Conservation (phyloP, 2,797 vertebrate genomes). For the Mus minutoides region DNA sequence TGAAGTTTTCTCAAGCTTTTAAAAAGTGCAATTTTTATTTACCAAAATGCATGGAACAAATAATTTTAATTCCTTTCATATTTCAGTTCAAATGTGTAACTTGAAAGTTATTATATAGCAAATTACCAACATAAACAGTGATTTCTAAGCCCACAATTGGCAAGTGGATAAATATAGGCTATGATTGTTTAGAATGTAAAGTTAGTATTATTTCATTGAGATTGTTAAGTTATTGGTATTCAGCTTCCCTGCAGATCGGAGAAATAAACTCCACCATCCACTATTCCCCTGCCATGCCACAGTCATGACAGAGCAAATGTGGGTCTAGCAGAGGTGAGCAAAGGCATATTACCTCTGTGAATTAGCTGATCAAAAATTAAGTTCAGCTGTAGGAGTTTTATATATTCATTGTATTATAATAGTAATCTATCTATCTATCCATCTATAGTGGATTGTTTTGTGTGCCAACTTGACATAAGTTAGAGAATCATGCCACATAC, state of each 20-base stretch:
- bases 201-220: conserved; percentile 67
- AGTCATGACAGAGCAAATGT: conserved; percentile 61
- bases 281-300: conserved; percentile 65
- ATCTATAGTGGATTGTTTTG: background rate
- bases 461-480: background rate
- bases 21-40: conserved; percentile 56
- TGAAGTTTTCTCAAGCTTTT: background rate
- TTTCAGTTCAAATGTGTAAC: conserved; percentile 70
- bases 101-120: conserved; percentile 82
- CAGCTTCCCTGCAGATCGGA: conserved; percentile 43
- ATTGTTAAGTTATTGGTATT: conserved; percentile 71
- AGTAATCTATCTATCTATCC: background rate
- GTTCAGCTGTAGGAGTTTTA: conserved; percentile 41
- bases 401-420: conserved; percentile 59
- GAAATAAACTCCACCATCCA: conserved; percentile 71
- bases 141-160: conserved; percentile 80
- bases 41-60: background rate
- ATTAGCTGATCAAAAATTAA: conserved; percentile 65
- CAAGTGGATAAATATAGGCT: conserved; percentile 77
- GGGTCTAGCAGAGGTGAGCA: conserved; percentile 39
- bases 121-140: conserved; percentile 78
- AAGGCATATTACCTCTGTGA: conserved; percentile 67
- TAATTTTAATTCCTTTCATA: conserved; percentile 58
- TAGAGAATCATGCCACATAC: background rate
- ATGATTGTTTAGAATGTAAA: conserved; percentile 80